Percentiles rank a stretch among this genome's conserved stretches.
Conservation (phyloP, 2,113 vertebrate species). For the Phasianus colchicus region DNA sequence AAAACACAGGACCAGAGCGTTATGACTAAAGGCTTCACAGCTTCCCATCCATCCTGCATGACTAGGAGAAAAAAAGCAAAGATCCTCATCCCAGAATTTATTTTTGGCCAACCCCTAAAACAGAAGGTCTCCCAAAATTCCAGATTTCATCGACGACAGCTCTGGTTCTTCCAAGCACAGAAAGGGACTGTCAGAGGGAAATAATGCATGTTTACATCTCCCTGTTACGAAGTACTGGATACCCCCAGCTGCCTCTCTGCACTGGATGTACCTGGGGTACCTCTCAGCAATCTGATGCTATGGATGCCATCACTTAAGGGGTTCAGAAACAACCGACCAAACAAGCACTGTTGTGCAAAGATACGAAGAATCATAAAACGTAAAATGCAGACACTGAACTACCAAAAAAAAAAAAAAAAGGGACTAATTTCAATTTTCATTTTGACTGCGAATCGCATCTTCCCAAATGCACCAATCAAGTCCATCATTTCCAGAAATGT, state of each 20-base stretch:
- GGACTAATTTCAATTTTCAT: conserved; percentile 56
- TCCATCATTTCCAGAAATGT: conserved; percentile 73
- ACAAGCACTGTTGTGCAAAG: neutral
- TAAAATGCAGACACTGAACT: neutral
- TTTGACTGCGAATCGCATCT: conserved; percentile 58
- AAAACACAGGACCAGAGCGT: conserved; percentile 32
- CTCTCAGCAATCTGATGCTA: neutral
- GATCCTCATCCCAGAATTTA: conserved; percentile 44
- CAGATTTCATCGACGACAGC: conserved; percentile 42
- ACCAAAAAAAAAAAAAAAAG: neutral
- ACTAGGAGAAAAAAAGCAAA: neutral
- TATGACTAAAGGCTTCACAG: conserved; percentile 63
- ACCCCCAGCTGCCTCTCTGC: neutral
- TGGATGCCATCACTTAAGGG: neutral
- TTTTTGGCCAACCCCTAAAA: conserved; percentile 67
- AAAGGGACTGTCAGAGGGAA: conserved; percentile 41
- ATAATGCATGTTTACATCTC: conserved; percentile 49
- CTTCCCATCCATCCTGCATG: conserved; percentile 5
- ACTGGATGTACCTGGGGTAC: neutral
- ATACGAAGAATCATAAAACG: conserved; percentile 1
- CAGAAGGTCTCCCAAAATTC: conserved; percentile 29
- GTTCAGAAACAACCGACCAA: neutral
- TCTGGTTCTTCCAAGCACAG: conserved; percentile 55
- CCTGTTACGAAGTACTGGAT: neutral
- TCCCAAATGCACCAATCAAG: conserved; percentile 64